Evolutionary conservation across 2,888 invertebrate species (phyloP).

Genomic region (Myopa tessellatipennis): DNA sequence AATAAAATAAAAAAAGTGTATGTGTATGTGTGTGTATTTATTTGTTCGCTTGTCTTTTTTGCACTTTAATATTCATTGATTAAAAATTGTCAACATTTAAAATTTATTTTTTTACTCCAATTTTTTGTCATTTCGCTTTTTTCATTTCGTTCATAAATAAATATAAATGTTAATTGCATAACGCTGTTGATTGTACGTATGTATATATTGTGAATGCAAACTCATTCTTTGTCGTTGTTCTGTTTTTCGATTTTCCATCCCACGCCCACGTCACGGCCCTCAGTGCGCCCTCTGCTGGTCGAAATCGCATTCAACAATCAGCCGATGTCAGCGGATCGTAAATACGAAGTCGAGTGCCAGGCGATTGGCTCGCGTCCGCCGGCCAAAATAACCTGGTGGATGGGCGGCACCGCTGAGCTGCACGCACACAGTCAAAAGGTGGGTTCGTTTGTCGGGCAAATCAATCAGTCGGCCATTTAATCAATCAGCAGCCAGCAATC

Average conservation of each 20-base stretch:
- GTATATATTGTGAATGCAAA: too few species aligned
- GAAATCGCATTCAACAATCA: slow-evolving; percentile 84
- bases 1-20: too few species aligned
- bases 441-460: slow-evolving; percentile 14
- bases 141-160: not conserved
- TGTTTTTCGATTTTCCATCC: too few species aligned
- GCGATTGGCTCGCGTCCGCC: slow-evolving; percentile 87
- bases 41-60: not conserved
- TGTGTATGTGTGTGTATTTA: not conserved
- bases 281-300: slow-evolving; percentile 85
- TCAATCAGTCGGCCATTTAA: not conserved
- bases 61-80: not conserved
- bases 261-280: slow-evolving; percentile 44
- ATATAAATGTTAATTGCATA: slow-evolving; percentile 1
- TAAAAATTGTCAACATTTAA: not conserved
- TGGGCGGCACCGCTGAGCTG: slow-evolving; percentile 76
- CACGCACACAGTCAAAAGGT: slow-evolving; percentile 68
- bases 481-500: not conserved
- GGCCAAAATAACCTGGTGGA: slow-evolving; percentile 87
- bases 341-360: slow-evolving; percentile 85
- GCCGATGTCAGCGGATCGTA: slow-evolving; percentile 84
- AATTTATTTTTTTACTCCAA: not conserved
- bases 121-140: not conserved
- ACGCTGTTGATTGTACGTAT: not conserved
- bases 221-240: too few species aligned